Base-by-base conservation (phyloP, 2,888 invertebrate species). In the Scaptomyza flava region DNA sequence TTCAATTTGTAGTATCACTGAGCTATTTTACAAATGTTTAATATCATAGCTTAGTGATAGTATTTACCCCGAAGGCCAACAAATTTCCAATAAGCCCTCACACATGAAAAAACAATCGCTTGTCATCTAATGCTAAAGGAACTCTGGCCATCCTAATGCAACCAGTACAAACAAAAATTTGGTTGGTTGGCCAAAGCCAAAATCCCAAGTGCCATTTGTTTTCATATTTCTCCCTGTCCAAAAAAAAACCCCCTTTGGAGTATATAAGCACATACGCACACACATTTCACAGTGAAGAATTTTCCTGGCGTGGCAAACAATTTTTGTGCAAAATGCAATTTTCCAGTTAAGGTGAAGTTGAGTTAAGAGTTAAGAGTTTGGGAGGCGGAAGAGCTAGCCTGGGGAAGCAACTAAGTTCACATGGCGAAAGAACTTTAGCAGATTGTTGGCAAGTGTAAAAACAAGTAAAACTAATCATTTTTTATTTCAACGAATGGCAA, bases 301-400 rank as follows among this genome's bases (percentile, higher is more conserved):
- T 68, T 69, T 76, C 63, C 50, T 45, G 60, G 58, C 43, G 52
- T 34, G 41, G 76, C 72, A 81, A 81, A 72, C 70, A 17, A 81
- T 79, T 73, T 81, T 84, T 59, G 70, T 70, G 71, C 36, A 81
- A 81, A 82, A 85, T 87, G 82, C 79, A 82, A 87, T 82, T 82
- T 85, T 79, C 79, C 63, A 79, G 73, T 67, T 60, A 75, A 72
- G 68, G 59, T 85, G 64, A 85, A 82, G 76, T 81, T 81, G 64
- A 68, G 70, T 33, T 65, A 65, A 53, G 64, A 75, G 69, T 63
- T 66, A 33, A 23, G 50, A 50, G 56, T 59, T 60, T 36, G 36
- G n/a, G 42, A 30, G 34, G 27, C 23, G 33, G n/a, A 9, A 20
- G n/a, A 31, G 8, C 23, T 33, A 9, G 30, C 30, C 14, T 11